Evolutionary conservation across 2,888 invertebrate species (phyloP), one percentile per base, ranked within the genome.

Genomic region (Muscina levida): DNA sequence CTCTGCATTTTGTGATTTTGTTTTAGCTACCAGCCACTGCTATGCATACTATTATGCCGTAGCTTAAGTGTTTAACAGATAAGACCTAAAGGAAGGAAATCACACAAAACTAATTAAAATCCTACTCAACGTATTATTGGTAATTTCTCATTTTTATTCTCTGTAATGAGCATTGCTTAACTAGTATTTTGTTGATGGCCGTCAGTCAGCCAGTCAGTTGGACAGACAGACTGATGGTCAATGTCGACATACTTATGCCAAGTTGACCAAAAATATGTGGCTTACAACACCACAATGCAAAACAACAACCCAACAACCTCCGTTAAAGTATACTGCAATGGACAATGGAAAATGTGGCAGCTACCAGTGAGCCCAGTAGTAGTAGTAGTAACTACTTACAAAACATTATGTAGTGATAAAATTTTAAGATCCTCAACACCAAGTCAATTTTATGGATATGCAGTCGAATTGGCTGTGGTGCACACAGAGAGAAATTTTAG

Each of bases 331-430:
- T n/a, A n/a, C n/a, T n/a, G n/a, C n/a, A n/a, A n/a, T n/a, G n/a
- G n/a, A 3, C 31, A 1, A 62, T 42, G 44, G 42, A 65, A 56
- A 72, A 56, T 6, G 6, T 13, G 8, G 37, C 10, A 68, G 15
- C 13, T 10, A 37, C 17, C 26, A 56, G 26, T 13, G 24, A 19
- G n/a, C n/a, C n/a, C n/a, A n/a, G 42, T 19, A 39, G 59, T 56
- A 26, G 26, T 62, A 42, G 62, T 62, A 51, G 26, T 17, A 48
- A 68, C 67, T 62, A 59, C 46, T 75, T 75, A 72, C 22, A 26
- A 76, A 65, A 51, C 39, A 79, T 68, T 68, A 46, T 37, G 46
- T 42, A 65, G 68, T 57, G 65, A 73, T 65, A 72, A 73, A 70
- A 72, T 66, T 71, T 66, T 39, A 66, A 67, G 59, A 71, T 44